phyloP scores from a whole-genome alignment of 2,888 invertebrate species.

The Lasius platythorax region DNA sequence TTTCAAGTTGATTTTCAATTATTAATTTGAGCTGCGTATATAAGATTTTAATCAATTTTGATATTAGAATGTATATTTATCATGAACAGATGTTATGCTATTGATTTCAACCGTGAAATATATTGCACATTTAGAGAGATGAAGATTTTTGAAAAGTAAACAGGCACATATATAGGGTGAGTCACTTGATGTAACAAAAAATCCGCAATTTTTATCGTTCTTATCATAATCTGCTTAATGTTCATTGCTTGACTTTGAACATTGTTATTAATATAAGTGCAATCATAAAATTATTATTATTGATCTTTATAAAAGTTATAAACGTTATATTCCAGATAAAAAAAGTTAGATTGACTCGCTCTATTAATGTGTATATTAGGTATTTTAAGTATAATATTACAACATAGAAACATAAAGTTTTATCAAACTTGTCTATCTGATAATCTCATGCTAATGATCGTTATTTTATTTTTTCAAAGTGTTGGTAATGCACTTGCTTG shows the following conservation, averaged over 20 bases:
- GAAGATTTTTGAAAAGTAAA: conserved; percentile 17
- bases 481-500: conserved; percentile 84
- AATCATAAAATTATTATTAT: conserved; percentile 3
- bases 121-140: conserved; percentile 26
- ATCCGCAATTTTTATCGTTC: not conserved
- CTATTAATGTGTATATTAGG: not conserved
- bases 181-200: not conserved
- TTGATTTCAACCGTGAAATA: conserved; percentile 1
- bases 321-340: not conserved
- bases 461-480: conserved; percentile 80
- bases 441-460: conserved; percentile 68
- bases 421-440: conserved; percentile 41
- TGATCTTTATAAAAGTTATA: not conserved
- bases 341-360: not conserved
- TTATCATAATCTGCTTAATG: not conserved
- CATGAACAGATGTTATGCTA: not conserved
- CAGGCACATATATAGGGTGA: conserved; percentile 27
- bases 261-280: not conserved
- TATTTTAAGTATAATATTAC: conserved; percentile 46
- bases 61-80: not conserved
- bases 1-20: conserved; percentile 10
- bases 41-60: not conserved
- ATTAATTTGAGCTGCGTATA: not conserved
- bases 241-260: not conserved
- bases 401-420: conserved; percentile 42